Evolutionary conservation across 2,113 vertebrate species (phyloP).

Genomic region (Sterrhoptilus dennistouni): DNA sequence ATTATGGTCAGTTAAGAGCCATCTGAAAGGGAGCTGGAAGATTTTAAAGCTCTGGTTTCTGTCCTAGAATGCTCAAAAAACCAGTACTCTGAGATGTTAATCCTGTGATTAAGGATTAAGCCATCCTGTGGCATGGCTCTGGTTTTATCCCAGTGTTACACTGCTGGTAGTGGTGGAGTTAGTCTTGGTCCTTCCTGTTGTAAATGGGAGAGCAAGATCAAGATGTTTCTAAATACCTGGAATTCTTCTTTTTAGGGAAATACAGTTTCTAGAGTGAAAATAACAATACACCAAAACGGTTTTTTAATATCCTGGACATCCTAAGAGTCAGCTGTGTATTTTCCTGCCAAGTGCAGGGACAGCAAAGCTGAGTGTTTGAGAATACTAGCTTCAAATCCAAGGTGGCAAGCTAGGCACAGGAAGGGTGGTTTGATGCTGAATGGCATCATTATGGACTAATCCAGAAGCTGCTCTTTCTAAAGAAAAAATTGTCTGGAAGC

Average conservation of each 20-base stretch:
- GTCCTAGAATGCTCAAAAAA: neutral
- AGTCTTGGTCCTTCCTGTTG: neutral
- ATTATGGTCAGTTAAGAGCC: neutral
- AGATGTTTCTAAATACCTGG: neutral
- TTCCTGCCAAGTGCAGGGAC: neutral
- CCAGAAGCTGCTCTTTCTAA: neutral
- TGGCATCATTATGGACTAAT: neutral
- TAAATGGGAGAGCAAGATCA: neutral
- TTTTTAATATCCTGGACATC: neutral
- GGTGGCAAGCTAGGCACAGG: neutral
- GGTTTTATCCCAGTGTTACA: neutral
- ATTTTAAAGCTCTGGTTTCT: constrained; percentile 2
- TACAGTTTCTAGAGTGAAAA: neutral
- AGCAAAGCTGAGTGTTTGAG: neutral
- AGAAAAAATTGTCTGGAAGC: neutral
- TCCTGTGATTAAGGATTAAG: neutral
- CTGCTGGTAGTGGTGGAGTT: neutral
- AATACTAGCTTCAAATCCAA: neutral
- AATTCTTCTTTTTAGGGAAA: neutral
- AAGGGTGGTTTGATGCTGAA: neutral
- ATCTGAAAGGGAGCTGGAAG: neutral
- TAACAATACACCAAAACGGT: neutral
- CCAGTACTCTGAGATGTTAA: neutral
- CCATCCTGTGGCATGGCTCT: neutral
- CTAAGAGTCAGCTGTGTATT: neutral